A percentile compares a stretch with the other conserved stretches of the same genome.
Conservation (phyloP, 2,888 invertebrate species). For the Meteorus colon region DNA sequence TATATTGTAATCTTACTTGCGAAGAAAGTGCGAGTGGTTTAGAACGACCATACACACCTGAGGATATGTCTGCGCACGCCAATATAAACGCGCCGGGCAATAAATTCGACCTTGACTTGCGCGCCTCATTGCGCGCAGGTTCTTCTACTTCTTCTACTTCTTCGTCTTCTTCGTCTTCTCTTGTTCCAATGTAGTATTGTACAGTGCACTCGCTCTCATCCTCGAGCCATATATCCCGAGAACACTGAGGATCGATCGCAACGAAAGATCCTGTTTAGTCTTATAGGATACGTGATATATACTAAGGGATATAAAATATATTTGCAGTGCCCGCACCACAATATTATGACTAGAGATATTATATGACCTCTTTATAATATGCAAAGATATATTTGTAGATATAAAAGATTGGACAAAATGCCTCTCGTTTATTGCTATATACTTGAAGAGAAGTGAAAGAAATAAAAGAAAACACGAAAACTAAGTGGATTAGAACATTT, state of each 20-base stretch:
- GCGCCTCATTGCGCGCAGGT: conserved; percentile 38
- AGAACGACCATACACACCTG: conserved; percentile 34
- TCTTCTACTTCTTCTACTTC: conserved; percentile 17
- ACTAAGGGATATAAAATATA: conserved; percentile 12
- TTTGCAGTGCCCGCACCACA: neutral
- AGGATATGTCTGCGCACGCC: conserved; percentile 41
- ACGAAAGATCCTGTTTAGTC: conserved; percentile 21
- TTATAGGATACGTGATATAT: conserved; percentile 3
- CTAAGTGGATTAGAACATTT: neutral
- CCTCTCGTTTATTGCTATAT: neutral
- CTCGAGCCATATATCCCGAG: conserved; percentile 2
- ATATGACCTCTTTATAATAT: conserved; percentile 17
- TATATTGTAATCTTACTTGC: conserved; percentile 63
- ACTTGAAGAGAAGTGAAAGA: neutral
- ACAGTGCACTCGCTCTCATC: neutral
- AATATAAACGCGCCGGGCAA: conserved; percentile 53
- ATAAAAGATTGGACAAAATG: neutral
- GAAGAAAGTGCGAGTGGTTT: conserved; percentile 53
- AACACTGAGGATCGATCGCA: conserved; percentile 17
- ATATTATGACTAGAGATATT: conserved; percentile 12
- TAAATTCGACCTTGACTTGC: conserved; percentile 56
- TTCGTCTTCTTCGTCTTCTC: neutral
- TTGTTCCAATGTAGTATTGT: neutral
- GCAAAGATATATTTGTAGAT: neutral
- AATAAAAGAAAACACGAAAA: neutral